Evolutionary conservation across 2,888 invertebrate genomes (phyloP).

Genomic region (Hydropsyche betteni): DNA sequence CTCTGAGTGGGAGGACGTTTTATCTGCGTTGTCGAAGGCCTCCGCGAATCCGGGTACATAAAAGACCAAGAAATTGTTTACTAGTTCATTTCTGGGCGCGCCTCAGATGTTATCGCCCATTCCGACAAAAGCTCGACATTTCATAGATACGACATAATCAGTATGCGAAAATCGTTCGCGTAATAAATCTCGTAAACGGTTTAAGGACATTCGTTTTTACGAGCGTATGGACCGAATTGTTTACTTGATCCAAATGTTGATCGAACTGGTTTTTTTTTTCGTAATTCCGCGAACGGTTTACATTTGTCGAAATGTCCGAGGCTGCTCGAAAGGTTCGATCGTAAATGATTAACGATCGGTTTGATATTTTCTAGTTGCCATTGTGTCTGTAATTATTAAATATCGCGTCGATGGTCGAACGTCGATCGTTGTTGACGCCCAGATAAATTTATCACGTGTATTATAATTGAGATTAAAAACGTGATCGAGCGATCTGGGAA

Average conservation of each 20-base stretch:
- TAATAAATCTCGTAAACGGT: constrained; percentile 12
- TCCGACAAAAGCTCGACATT: constrained; percentile 23
- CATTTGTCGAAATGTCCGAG: constrained; percentile 8
- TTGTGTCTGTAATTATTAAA: constrained; percentile 21
- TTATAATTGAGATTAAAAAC: constrained; percentile 11
- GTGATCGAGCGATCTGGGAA: not conserved
- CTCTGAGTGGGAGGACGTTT: constrained; percentile 6
- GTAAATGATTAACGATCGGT: constrained; percentile 8
- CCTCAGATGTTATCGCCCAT: constrained; percentile 8
- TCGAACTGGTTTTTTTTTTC: no score
- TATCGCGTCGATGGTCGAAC: not conserved
- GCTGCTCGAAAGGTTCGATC: not conserved
- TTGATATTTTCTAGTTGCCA: constrained; percentile 4
- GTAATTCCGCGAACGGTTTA: not conserved
- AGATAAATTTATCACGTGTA: constrained; percentile 9
- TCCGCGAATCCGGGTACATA: constrained; percentile 18
- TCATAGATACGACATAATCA: constrained; percentile 8
- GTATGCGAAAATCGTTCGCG: constrained; percentile 1
- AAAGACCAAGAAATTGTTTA: not conserved
- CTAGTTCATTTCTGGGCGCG: constrained; percentile 1
- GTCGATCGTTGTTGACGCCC: not conserved
- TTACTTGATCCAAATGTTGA: no score
- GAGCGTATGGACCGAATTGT: no score
- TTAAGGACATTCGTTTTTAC: no score
- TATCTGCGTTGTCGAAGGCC: constrained; percentile 12